These are phyloP conservation scores for Drosophila diplacantha DNA, from an alignment of 2,888 invertebrate species.

Conservation along the genomic window DNA sequence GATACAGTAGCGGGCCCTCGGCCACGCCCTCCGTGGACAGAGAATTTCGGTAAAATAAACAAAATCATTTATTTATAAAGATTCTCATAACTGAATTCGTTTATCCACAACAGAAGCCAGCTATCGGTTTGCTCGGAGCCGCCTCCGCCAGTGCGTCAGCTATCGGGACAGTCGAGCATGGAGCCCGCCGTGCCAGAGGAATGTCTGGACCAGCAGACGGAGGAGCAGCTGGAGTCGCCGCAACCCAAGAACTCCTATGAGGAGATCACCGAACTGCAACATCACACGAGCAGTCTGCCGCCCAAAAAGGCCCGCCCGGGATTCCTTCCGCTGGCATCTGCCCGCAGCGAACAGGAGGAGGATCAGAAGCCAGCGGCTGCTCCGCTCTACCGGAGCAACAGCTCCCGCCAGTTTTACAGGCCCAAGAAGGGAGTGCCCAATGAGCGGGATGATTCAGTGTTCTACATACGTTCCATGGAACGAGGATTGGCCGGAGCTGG, in stretches of 20 bases:
- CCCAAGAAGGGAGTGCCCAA: constrained; percentile 72
- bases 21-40: constrained; percentile 77
- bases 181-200: constrained; percentile 78
- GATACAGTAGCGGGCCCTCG: constrained; percentile 74
- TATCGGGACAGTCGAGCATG: constrained; percentile 77
- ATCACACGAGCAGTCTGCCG: constrained; percentile 51
- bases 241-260: constrained; percentile 36
- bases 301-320: constrained; percentile 74
- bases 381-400: constrained; percentile 74
- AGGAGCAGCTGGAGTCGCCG: constrained; percentile 21
- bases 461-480: constrained; percentile 67
- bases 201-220: constrained; percentile 52
- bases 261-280: constrained; percentile 46
- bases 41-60: constrained; percentile 73
- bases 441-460: constrained; percentile 75
- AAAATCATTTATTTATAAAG: not conserved
- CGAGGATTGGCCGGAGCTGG: constrained; percentile 42
- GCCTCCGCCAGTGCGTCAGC: constrained; percentile 68
- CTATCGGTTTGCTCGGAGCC: constrained; percentile 77
- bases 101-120: constrained; percentile 58
- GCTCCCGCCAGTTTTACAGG: constrained; percentile 76
- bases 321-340: constrained; percentile 61
- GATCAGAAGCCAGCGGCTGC: constrained; percentile 29
- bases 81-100: not conserved
- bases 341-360: constrained; percentile 36